A percentile compares a stretch with the other conserved stretches of the same genome.
Evolutionary conservation across 2,888 invertebrate species (phyloP).

Genomic region (Steromphala cineraria): DNA sequence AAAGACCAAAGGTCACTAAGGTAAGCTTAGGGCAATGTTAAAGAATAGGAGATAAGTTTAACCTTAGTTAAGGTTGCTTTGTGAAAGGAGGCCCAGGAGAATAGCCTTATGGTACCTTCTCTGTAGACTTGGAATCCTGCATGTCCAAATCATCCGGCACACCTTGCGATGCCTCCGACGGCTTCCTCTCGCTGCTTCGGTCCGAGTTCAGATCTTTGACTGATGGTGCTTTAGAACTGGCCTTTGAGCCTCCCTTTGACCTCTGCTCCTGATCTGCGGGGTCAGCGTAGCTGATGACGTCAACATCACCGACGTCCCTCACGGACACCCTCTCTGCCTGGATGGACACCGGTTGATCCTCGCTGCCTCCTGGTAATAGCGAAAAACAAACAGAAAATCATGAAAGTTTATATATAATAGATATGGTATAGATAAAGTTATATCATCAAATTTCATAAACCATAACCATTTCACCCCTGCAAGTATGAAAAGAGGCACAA

Average conservation of each 20-base stretch:
- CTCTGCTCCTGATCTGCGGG: constrained; percentile 10
- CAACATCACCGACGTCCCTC: constrained; percentile 56
- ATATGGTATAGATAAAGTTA: too few species aligned
- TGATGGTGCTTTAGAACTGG: constrained; percentile 30
- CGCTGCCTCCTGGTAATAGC: neutral
- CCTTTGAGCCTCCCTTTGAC: constrained; percentile 22
- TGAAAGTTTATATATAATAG: too few species aligned
- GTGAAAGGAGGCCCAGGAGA: too few species aligned
- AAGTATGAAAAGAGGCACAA: too few species aligned
- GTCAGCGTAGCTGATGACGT: constrained; percentile 56
- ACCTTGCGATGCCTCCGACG: constrained; percentile 19
- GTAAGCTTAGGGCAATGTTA: too few species aligned
- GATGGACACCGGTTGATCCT: constrained; percentile 48
- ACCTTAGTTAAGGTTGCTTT: too few species aligned
- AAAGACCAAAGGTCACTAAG: too few species aligned
- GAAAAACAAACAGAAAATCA: too few species aligned
- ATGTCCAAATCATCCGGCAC: constrained; percentile 47
- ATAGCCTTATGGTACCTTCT: constrained; percentile 17
- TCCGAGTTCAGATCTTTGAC: constrained; percentile 25
- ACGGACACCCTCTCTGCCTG: constrained; percentile 53
- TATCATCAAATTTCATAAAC: too few species aligned
- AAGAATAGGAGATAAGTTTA: too few species aligned
- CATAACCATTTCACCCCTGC: too few species aligned
- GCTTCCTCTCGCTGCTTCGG: constrained; percentile 25
- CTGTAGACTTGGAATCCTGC: constrained; percentile 46